A percentile compares a stretch with the other conserved stretches of the same genome.
These are phyloP conservation scores for Ginglymostoma cirratum DNA, from an alignment of 2,113 vertebrate genomes.

Conservation along the genomic window DNA sequence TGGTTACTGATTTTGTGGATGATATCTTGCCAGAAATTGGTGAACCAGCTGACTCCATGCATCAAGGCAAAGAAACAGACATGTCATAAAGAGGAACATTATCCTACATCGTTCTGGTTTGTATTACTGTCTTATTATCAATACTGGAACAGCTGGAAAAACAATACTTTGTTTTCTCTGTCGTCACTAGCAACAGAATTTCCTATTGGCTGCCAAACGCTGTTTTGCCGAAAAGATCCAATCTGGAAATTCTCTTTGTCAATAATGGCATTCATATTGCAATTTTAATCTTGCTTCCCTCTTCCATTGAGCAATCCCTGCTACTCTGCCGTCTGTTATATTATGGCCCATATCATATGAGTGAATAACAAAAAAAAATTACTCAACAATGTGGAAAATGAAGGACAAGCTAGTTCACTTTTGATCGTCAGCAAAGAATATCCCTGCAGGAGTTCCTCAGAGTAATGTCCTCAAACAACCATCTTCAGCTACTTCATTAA, in stretches of 20 bases:
- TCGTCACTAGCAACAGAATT: constrained; percentile 7
- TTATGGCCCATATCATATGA: no score
- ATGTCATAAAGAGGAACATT: neutral
- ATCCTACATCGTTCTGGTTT: neutral
- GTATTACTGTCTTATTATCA: neutral
- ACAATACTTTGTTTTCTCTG: constrained; percentile 1
- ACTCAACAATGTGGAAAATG: no score
- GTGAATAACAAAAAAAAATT: no score
- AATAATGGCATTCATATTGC: neutral
- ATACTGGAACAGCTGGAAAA: neutral
- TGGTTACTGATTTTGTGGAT: neutral
- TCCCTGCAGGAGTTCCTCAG: no score
- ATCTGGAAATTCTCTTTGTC: neutral
- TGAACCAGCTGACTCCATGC: neutral
- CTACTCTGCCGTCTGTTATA: neutral
- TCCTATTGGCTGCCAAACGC: neutral
- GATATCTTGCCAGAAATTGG: neutral
- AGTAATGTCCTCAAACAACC: no score
- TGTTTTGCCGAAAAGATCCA: neutral
- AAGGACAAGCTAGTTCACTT: no score
- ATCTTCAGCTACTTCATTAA: no score
- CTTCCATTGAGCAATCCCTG: neutral
- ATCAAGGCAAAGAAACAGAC: neutral
- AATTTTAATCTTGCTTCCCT: neutral
- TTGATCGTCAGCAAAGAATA: no score